Evolutionary conservation across 1,140 invertebrate species (phyloP), one percentile per base, ranked within the genome.

Genomic region (Pseudachorutes palmiensis): DNA sequence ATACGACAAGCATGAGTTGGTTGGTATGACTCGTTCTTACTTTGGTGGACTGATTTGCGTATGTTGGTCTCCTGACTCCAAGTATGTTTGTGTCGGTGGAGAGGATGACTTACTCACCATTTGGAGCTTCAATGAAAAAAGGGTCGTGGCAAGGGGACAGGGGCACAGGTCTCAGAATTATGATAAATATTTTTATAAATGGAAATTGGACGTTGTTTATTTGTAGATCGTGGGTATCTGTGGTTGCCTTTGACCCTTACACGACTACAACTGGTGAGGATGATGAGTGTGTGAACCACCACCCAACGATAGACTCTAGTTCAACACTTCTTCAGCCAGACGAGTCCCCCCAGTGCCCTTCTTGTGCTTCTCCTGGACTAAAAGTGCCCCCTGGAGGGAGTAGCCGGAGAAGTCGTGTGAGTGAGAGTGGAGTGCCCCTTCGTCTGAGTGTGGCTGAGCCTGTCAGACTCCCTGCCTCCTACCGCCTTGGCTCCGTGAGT

Each of bases 71-170:
- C 94, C 94, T 0, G 96, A 98, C 80, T 89, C 92, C 9, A 89
- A 89, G 75, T 94, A 95, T 76, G 88, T 98, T 45, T 95, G 95
- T 1, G 92, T 93, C 1, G 97, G 97, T 2, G 97, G 97, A 28
- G 96, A 99, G 80, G 97, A 99, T 81, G 97, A 99, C 80, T 81
- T 99, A 45, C 89, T 99, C 3, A 98, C 96, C 9, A 89, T 99
- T n/a, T 99, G 92, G 90, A 95, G 91, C 59, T 88, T 96, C 76
- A 81, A 87, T 73, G 94, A 98, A 76, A 87, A 92, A 73, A 82
- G 94, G 61, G 94, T 99, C 12, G 89, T 98, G 3, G 97, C 95
- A 32, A 80, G 97, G 33, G 95, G 96, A 2, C 92, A 97, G 77
- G 97, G 86, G 32, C 86, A 87, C 76, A 84, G 68, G 70, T 74